Percentiles rank a stretch among this genome's conserved stretches.
These are phyloP conservation scores for Meteorus colon DNA, from an alignment of 2,888 invertebrate species.

Conservation along the genomic window DNA sequence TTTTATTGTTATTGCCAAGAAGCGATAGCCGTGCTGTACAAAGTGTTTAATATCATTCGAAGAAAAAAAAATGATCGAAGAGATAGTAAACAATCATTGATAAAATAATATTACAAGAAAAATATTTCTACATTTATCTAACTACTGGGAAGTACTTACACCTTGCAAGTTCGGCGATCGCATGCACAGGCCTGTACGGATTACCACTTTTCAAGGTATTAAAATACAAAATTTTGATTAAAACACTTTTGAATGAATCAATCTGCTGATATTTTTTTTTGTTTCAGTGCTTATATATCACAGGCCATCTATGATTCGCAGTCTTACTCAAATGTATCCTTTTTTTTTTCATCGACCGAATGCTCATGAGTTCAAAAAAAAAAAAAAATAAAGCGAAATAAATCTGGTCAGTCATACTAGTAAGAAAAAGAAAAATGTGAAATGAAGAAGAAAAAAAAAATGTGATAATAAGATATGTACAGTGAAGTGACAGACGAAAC, in stretches of 20 bases:
- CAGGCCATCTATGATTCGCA: constrained; percentile 41
- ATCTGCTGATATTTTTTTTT: constrained; percentile 19
- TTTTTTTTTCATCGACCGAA: not conserved
- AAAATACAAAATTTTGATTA: constrained; percentile 57
- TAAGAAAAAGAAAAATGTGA: not conserved
- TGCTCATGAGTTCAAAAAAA: not conserved
- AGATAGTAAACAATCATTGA: not conserved
- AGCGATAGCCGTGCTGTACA: constrained; percentile 1
- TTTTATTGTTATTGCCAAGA: constrained; percentile 27
- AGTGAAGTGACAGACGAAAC: not conserved
- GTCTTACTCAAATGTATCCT: not conserved
- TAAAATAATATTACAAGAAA: constrained; percentile 39
- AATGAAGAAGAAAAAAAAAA: constrained; percentile 17
- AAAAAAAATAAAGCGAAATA: constrained; percentile 11
- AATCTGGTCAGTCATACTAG: no score
- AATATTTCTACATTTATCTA: constrained; percentile 49
- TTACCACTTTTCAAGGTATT: constrained; percentile 67
- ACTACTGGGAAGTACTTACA: constrained; percentile 82
- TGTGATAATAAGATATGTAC: constrained; percentile 14
- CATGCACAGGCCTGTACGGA: constrained; percentile 86
- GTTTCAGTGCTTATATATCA: not conserved
- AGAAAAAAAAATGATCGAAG: constrained; percentile 6
- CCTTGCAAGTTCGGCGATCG: constrained; percentile 90
- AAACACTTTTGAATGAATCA: constrained; percentile 34
- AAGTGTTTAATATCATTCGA: not conserved